A percentile compares a stretch with the other conserved stretches of the same genome.
Conservation (phyloP, 2,888 invertebrate genomes). For the Trichopria drosophilae region DNA sequence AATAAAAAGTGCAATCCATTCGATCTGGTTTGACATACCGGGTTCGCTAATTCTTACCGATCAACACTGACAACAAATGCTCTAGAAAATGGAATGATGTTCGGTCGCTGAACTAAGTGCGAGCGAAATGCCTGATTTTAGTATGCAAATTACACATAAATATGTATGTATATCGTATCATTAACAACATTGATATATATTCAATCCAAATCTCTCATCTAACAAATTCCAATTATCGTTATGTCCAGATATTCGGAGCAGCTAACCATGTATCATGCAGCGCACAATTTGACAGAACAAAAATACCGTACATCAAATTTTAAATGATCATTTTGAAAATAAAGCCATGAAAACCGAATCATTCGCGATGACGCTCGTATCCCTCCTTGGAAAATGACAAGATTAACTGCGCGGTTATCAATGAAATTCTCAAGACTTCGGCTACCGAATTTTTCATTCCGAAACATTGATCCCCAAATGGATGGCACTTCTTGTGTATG, state of each 20-base stretch:
- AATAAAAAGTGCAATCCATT: slow-evolving; percentile 40
- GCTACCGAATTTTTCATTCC: slow-evolving; percentile 32
- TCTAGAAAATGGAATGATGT: too few relatives aligned
- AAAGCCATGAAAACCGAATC: slow-evolving; percentile 10
- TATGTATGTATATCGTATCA: too few relatives aligned
- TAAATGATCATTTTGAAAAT: slow-evolving; percentile 1
- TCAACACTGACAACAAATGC: too few relatives aligned
- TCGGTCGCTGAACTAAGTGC: too few relatives aligned
- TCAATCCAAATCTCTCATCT: too few relatives aligned
- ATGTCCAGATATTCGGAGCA: too few relatives aligned
- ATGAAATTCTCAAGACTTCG: slow-evolving; percentile 47
- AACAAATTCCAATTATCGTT: too few relatives aligned
- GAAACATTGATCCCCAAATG: slow-evolving; percentile 27
- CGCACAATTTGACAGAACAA: slow-evolving; percentile 2
- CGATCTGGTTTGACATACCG: slow-evolving; percentile 29
- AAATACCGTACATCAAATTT: slow-evolving; percentile 1
- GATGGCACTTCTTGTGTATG: slow-evolving; percentile 38
- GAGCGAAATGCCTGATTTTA: too few relatives aligned
- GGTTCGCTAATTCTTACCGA: too few relatives aligned
- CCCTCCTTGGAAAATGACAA: slow-evolving; percentile 54
- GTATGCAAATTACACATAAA: too few relatives aligned
- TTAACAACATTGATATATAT: too few relatives aligned
- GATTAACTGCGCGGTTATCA: slow-evolving; percentile 54
- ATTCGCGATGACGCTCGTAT: slow-evolving; percentile 5
- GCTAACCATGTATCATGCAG: slow-evolving; percentile 20